Percentiles rank a stretch among this genome's conserved stretches.
phyloP scores from a whole-genome alignment of 2,113 vertebrate species.

The Mungos mungo region DNA sequence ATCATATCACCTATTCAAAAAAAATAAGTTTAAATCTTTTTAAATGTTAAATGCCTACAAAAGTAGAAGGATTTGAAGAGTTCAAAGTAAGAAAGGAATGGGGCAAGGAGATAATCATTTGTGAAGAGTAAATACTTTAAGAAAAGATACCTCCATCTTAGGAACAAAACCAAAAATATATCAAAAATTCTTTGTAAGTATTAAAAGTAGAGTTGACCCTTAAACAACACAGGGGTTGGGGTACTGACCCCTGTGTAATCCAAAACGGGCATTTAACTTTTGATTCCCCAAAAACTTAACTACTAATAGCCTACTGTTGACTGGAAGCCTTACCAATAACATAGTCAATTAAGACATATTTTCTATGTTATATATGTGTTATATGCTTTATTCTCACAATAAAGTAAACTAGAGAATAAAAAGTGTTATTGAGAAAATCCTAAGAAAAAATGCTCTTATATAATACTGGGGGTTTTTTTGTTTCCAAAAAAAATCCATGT shows the following conservation, averaged over 20 bases:
- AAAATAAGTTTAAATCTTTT: background rate
- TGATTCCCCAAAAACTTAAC: background rate
- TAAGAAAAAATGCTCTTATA: background rate
- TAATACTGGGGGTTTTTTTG: background rate
- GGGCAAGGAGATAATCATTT: background rate
- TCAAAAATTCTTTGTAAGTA: background rate
- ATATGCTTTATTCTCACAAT: background rate
- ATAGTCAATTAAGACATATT: background rate
- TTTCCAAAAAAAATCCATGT: background rate
- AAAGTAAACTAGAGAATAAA: background rate
- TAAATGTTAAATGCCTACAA: background rate
- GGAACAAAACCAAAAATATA: background rate
- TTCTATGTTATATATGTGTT: background rate
- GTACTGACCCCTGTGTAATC: background rate
- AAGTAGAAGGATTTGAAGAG: background rate
- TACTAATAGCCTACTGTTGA: background rate
- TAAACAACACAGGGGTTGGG: background rate
- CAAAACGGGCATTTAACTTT: background rate
- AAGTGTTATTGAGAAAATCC: background rate
- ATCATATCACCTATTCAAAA: background rate
- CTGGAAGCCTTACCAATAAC: background rate
- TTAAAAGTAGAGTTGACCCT: background rate
- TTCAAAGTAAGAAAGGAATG: conserved; percentile 4
- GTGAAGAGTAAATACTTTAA: background rate
- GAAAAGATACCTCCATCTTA: background rate